phyloP scores from a whole-genome alignment of 2,113 vertebrate species.

The Eonycteris spelaea region DNA sequence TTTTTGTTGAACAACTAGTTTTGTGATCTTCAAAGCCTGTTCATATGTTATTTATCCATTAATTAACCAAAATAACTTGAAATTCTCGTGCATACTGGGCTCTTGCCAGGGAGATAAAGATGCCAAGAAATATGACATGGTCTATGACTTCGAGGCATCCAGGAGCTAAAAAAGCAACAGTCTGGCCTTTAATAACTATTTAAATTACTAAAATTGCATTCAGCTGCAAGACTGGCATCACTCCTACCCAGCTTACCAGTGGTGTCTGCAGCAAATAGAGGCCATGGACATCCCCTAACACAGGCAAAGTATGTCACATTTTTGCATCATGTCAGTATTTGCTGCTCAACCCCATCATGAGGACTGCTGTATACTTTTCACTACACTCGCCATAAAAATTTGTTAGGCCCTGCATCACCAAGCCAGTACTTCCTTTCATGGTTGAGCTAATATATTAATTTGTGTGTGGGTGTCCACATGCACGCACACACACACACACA shows the following conservation, averaged over 20 bases:
- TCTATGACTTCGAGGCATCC: neutral
- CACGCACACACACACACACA: too few relatives aligned
- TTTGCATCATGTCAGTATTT: neutral
- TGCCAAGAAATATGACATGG: neutral
- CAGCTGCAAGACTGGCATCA: neutral
- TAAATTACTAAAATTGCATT: constrained; percentile 21
- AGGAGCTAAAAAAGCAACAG: neutral
- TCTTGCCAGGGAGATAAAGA: neutral
- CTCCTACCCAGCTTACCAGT: neutral
- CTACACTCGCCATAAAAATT: neutral
- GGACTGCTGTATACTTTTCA: neutral
- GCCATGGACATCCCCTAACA: neutral
- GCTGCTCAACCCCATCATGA: neutral
- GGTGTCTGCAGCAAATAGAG: neutral
- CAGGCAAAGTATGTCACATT: neutral
- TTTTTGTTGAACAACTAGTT: neutral
- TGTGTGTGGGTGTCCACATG: too few relatives aligned
- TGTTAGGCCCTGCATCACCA: neutral
- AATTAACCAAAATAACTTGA: neutral
- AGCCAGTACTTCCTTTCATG: neutral
- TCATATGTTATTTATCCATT: neutral
- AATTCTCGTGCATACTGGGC: neutral
- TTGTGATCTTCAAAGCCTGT: neutral
- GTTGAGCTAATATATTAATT: neutral
- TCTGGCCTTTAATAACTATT: neutral